Conservation (phyloP, 2,797 vertebrate genomes). For the Pseudochirops cupreus region DNA sequence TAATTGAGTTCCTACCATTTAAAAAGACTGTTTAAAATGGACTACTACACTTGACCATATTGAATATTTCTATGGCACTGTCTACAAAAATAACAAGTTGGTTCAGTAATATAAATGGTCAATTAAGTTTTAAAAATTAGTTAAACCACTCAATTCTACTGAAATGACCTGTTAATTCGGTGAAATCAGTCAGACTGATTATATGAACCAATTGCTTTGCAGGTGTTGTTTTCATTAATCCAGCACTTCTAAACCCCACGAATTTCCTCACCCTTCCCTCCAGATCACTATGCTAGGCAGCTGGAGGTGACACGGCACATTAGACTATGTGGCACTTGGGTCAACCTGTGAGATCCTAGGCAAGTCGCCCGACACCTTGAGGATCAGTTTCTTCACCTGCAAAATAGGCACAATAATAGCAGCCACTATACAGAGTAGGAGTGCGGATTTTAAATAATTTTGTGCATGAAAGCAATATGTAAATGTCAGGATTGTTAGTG, state of each 20-base stretch:
- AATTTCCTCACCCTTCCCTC: not conserved
- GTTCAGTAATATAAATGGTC: not conserved
- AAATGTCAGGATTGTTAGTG: not conserved
- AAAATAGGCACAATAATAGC: not conserved
- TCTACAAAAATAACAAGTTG: not conserved
- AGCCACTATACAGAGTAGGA: not conserved
- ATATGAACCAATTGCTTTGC: not conserved
- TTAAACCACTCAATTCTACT: not conserved
- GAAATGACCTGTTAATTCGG: not conserved
- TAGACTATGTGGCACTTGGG: not conserved
- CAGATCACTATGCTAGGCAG: not conserved
- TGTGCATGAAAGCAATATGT: not conserved
- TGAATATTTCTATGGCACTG: not conserved
- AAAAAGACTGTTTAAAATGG: not conserved
- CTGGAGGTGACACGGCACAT: not conserved
- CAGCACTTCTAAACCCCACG: not conserved
- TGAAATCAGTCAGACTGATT: not conserved
- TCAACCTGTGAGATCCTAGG: not conserved
- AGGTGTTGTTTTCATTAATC: not conserved
- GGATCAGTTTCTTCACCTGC: not conserved
- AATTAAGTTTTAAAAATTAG: not conserved
- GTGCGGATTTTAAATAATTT: not conserved
- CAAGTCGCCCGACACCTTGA: not conserved
- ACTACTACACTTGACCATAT: not conserved
- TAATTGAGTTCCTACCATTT: not conserved